Evolutionary conservation across 2,113 vertebrate genomes (phyloP).

Genomic region (Synchiropus splendidus): DNA sequence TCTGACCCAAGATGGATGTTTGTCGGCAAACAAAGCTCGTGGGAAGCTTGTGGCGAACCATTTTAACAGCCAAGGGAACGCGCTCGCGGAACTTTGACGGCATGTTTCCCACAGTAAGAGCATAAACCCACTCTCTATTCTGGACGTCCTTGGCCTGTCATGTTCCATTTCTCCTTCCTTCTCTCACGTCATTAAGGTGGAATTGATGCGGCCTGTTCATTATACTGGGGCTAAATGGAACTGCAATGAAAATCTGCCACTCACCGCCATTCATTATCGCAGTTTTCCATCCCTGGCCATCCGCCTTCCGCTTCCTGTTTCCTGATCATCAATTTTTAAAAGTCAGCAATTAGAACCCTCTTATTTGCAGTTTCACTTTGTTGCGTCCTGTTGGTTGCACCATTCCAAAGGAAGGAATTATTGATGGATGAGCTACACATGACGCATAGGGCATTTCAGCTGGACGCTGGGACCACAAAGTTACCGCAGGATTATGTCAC

Average conservation of each 20-base stretch:
- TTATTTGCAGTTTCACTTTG: slow-evolving; percentile 43
- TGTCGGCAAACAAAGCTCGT: slow-evolving; percentile 24
- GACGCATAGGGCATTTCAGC: no score
- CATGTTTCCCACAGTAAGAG: background rate
- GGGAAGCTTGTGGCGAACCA: slow-evolving; percentile 38
- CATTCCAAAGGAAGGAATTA: slow-evolving; percentile 53
- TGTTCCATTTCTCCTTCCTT: slow-evolving; percentile 48
- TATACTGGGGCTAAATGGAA: slow-evolving; percentile 53
- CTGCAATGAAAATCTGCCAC: slow-evolving; percentile 56
- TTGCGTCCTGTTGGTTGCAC: slow-evolving; percentile 37
- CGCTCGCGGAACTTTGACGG: slow-evolving; percentile 2
- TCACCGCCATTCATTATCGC: slow-evolving; percentile 53
- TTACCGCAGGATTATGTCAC: slow-evolving; percentile 7
- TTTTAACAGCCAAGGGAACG: slow-evolving; percentile 15
- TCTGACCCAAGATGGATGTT: slow-evolving; percentile 39
- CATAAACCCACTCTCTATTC: slow-evolving; percentile 23
- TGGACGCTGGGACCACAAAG: slow-evolving; percentile 10
- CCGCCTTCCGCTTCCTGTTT: slow-evolving; percentile 48
- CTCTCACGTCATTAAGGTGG: slow-evolving; percentile 41
- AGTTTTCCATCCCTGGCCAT: slow-evolving; percentile 49
- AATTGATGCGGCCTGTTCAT: slow-evolving; percentile 58
- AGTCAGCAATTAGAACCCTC: slow-evolving; percentile 49
- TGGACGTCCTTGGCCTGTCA: slow-evolving; percentile 54
- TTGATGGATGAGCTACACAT: slow-evolving; percentile 47
- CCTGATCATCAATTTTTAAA: slow-evolving; percentile 51